Percentiles rank a stretch among this genome's conserved stretches.
These are phyloP conservation scores for Atta colombica DNA, from an alignment of 1,140 invertebrate species.

Conservation along the genomic window DNA sequence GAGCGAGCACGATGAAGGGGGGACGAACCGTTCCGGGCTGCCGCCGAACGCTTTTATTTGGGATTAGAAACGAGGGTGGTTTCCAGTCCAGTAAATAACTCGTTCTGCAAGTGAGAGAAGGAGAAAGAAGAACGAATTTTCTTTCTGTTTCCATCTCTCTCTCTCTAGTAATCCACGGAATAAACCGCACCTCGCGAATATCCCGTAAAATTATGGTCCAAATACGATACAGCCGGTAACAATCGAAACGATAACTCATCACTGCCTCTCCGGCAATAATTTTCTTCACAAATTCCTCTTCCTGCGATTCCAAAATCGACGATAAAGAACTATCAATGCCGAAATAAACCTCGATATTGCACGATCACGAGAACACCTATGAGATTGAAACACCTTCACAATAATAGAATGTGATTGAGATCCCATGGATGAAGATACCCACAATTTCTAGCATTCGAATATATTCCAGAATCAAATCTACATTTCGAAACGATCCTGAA, in stretches of 20 bases:
- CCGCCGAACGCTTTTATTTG: conserved; percentile 57
- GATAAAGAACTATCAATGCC: neutral
- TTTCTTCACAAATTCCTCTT: conserved; percentile 29
- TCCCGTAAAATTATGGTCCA: conserved; percentile 48
- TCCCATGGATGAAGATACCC: neutral
- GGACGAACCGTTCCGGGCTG: conserved; percentile 33
- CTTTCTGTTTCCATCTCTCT: conserved; percentile 35
- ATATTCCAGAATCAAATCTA: neutral
- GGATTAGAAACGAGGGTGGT: conserved; percentile 50
- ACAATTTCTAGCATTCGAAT: conserved; percentile 22
- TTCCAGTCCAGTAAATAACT: conserved; percentile 57
- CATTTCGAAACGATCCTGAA: conserved; percentile 7
- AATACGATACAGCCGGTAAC: conserved; percentile 56
- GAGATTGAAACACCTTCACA: neutral
- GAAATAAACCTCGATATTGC: conserved; percentile 9
- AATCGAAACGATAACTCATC: conserved; percentile 55
- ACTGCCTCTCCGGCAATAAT: conserved; percentile 29
- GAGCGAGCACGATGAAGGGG: conserved; percentile 23
- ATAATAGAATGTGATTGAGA: conserved; percentile 18
- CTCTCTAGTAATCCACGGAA: conserved; percentile 1
- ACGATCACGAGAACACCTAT: neutral
- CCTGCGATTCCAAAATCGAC: conserved; percentile 37
- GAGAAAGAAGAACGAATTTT: conserved; percentile 5
- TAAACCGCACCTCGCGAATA: conserved; percentile 37
- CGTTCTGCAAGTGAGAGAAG: conserved; percentile 13